These are phyloP conservation scores for Ariopsis seemanni DNA, from an alignment of 2,113 vertebrate genomes.

Conservation along the genomic window DNA sequence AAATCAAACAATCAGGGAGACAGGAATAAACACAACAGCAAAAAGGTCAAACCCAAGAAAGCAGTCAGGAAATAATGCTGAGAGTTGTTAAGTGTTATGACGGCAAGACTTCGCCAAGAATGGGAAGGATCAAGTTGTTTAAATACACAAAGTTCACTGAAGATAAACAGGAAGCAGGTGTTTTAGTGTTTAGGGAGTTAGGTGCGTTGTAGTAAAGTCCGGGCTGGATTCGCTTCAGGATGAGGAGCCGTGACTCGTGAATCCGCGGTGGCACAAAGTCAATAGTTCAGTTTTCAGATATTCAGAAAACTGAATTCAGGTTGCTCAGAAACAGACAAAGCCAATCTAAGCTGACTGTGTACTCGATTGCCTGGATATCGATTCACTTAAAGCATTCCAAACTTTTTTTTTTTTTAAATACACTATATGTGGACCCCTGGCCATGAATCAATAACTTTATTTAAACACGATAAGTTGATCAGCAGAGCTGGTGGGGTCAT, in stretches of 20 bases:
- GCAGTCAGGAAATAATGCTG: neutral
- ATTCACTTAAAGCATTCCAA: neutral
- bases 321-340: neutral
- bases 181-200: constrained; percentile 4
- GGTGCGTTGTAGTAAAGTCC: no score
- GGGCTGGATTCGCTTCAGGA: neutral
- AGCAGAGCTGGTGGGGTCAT: no score
- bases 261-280: neutral
- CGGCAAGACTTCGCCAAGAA: neutral
- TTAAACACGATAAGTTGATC: no score
- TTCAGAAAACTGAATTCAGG: neutral
- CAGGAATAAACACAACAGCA: neutral
- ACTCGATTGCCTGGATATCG: neutral
- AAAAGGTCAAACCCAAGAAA: neutral
- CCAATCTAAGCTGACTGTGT: neutral
- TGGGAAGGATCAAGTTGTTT: neutral
- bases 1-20: neutral
- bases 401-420: neutral
- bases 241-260: neutral
- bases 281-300: no score
- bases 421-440: neutral
- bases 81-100: neutral
- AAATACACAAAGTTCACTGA: neutral
- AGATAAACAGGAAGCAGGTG: constrained; percentile 35
- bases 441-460: no score